Base-by-base conservation (phyloP, 2,797 vertebrate species). In the Lateolabrax maculatus region DNA sequence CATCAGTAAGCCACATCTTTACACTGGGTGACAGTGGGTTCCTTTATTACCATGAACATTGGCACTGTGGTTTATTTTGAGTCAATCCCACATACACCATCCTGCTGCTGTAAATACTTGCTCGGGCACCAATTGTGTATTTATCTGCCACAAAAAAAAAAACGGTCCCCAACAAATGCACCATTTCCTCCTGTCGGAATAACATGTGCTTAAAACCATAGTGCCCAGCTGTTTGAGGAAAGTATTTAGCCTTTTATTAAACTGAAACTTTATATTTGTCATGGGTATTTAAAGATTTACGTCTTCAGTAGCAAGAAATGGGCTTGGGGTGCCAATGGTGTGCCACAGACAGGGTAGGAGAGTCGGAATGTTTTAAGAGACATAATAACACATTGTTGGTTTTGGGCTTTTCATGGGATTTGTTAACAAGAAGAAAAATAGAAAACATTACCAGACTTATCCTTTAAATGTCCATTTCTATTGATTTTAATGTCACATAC, bases 401-500 rank as follows among this genome's bases (percentile, higher is more conserved):
- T 56, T 39, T 68, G 25, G 6, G 53, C 16, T 37, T 62, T 56
- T 62, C 4, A 41, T 41, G 9, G 11, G 25, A 37, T 56, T 78
- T 61, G 23, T 51, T 6, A 27, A 27, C 6, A 41, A 34, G 27
- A 52, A n/a, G 6, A 23, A 13, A 53, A 58, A 49, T 11, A 8
- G 44, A 43, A 53, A 41, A 55, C 12, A 25, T 29, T 19, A 39
- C 8, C 37, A n/a, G 27, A 23, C 36, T 70, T 25, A 62, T 46
- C 11, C 16, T 70, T 53, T 31, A 39, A 36, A 48, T 34, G 27
- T 63, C 18, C 31, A 12, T 57, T 46, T 64, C 46, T 65, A 69
- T 55, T 65, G 60, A 66, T 46, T 70, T 61, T 6, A 34, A 44
- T 39, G 52, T 18, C 21, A 51, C 25, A 58, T 11, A n/a, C n/a